Evolutionary conservation across 2,113 vertebrate species (phyloP).

Genomic region (Geococcyx californianus): DNA sequence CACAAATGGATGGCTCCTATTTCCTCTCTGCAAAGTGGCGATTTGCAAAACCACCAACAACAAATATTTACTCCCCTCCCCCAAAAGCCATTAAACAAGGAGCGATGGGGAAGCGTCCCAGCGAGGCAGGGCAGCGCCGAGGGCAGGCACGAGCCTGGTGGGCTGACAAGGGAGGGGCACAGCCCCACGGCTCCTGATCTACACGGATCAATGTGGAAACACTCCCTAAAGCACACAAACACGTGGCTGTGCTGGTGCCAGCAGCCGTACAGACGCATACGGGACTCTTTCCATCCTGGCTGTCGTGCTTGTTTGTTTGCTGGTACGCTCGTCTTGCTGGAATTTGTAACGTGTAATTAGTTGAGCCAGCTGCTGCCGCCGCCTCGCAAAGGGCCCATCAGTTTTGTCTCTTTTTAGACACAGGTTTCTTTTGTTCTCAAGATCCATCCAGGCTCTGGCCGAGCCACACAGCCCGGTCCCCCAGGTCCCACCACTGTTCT

Average conservation of each 20-base stretch:
- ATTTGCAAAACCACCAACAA: constrained; percentile 69
- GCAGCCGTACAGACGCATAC: background rate
- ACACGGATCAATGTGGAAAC: accelerated
- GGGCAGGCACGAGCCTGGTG: background rate
- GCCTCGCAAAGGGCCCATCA: background rate
- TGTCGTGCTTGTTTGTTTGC: constrained; percentile 37
- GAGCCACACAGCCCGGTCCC: background rate
- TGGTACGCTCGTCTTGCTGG: constrained; percentile 31
- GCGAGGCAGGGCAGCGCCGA: background rate
- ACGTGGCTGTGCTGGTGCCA: background rate
- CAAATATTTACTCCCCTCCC: constrained; percentile 51
- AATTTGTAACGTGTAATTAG: constrained; percentile 72
- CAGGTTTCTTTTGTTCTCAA: constrained; percentile 26
- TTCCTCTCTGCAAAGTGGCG: constrained; percentile 72
- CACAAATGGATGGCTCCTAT: constrained; percentile 79
- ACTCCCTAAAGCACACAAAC: accelerated
- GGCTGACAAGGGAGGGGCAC: accelerated
- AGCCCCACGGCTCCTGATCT: accelerated
- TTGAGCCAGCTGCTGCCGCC: constrained; percentile 65
- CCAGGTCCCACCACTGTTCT: background rate
- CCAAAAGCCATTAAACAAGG: background rate
- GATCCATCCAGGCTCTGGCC: background rate
- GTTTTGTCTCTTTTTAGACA: background rate
- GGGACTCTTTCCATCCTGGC: background rate
- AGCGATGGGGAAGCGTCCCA: background rate